These are phyloP conservation scores for Tipula confusa DNA, from an alignment of 2,888 invertebrate species.

Conservation along the genomic window DNA sequence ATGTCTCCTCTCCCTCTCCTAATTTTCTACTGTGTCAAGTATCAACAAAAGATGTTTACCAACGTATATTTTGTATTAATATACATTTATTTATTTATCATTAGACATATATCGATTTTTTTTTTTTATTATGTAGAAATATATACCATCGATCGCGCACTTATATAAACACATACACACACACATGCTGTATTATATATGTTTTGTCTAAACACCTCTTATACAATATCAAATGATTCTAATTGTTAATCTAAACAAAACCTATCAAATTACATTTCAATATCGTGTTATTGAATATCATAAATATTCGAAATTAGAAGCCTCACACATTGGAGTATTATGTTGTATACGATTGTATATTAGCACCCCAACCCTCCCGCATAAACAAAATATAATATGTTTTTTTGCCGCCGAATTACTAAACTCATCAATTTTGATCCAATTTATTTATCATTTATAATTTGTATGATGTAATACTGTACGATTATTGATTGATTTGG, in stretches of 20 bases:
- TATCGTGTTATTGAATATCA: not conserved
- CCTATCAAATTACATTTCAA: not conserved
- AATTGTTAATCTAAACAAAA: not conserved
- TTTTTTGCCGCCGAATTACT: not conserved
- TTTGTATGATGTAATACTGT: not conserved
- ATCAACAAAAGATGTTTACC: not conserved
- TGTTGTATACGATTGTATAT: not conserved
- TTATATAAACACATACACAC: not conserved
- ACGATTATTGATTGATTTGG: not conserved
- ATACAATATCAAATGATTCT: not conserved
- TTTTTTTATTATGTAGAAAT: not conserved
- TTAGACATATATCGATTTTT: not conserved
- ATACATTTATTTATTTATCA: conserved; percentile 8
- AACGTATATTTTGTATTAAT: not conserved
- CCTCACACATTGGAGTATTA: not conserved
- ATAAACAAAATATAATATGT: not conserved
- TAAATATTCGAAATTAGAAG: not conserved
- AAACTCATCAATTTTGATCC: not conserved
- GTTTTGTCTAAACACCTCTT: conserved; percentile 4
- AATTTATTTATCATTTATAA: not conserved
- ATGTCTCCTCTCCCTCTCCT: too few relatives aligned
- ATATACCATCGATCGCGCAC: not conserved
- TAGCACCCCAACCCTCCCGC: not conserved
- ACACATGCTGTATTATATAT: not conserved
- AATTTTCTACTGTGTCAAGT: not conserved